Conservation (phyloP, 2,797 vertebrate genomes). For the Lutjanus campechanus region DNA sequence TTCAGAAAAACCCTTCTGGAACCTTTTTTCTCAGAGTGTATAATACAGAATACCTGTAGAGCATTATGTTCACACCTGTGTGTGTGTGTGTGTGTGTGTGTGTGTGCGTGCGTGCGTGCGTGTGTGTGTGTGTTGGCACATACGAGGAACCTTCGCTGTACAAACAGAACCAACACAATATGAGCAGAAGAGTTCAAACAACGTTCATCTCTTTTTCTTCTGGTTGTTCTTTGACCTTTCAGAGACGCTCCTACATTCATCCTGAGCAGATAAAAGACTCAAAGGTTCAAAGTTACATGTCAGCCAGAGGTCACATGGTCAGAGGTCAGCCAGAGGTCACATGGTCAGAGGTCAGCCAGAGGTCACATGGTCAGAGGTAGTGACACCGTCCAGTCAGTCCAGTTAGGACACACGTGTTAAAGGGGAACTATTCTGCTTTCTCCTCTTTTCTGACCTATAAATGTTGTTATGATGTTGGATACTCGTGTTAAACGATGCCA, state of each 20-base stretch:
- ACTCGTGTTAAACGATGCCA: too few relatives aligned
- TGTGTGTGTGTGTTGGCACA: neutral
- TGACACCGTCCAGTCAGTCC: neutral
- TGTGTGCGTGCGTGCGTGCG: too few relatives aligned
- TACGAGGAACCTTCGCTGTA: neutral
- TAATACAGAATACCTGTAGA: conserved; percentile 1
- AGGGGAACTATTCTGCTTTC: too few relatives aligned
- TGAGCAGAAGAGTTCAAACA: conserved; percentile 17
- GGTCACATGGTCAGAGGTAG: neutral
- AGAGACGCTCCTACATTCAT: neutral
- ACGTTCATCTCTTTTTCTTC: conserved; percentile 1
- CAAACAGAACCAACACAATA: conserved; percentile 42
- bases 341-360: neutral
- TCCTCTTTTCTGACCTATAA: too few relatives aligned
- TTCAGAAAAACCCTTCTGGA: too few relatives aligned
- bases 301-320: neutral
- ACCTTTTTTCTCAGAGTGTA: too few relatives aligned
- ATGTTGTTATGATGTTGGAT: too few relatives aligned
- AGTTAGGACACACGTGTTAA: neutral
- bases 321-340: conserved; percentile 8
- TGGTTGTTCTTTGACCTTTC: neutral
- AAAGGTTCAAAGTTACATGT: neutral
- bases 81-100: too few relatives aligned
- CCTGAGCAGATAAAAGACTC: neutral
- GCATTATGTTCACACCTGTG: conserved; percentile 29